A percentile compares a stretch with the other conserved stretches of the same genome.
These are phyloP conservation scores for Trachelus iudaicus DNA, from an alignment of 2,888 invertebrate species.

Conservation along the genomic window DNA sequence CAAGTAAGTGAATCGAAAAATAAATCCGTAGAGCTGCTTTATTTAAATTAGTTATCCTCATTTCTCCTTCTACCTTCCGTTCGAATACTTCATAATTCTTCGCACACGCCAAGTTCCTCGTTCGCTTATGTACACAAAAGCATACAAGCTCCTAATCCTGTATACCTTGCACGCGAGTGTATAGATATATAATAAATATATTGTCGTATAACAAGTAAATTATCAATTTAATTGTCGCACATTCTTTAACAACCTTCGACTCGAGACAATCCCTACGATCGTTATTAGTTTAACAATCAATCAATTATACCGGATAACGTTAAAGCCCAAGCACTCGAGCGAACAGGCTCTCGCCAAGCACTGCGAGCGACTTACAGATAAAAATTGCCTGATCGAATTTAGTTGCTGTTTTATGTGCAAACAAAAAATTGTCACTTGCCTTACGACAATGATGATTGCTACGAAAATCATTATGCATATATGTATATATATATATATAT, in stretches of 20 bases:
- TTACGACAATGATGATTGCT: conserved; percentile 38
- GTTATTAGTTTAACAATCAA: neutral
- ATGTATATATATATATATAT: conserved; percentile 7
- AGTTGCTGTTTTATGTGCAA: neutral
- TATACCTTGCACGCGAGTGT: neutral
- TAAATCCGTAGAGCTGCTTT: conserved; percentile 35
- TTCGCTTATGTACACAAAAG: conserved; percentile 7
- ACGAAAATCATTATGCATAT: neutral
- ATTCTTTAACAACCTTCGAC: neutral
- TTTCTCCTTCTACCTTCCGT: neutral
- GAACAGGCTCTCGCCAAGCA: neutral
- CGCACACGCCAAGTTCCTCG: conserved; percentile 8
- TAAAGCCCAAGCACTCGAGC: neutral
- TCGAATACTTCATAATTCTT: conserved; percentile 7
- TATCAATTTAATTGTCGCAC: neutral
- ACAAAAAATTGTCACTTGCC: conserved; percentile 28
- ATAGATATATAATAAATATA: neutral
- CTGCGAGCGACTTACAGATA: neutral
- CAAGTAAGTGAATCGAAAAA: conserved; percentile 36
- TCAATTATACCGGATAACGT: neutral
- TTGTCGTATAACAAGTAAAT: neutral
- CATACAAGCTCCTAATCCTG: neutral
- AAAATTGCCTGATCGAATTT: neutral
- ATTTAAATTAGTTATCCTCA: conserved; percentile 19
- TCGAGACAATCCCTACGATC: neutral